phyloP scores from a whole-genome alignment of 2,113 vertebrate genomes.

The Pituophis catenifer region DNA sequence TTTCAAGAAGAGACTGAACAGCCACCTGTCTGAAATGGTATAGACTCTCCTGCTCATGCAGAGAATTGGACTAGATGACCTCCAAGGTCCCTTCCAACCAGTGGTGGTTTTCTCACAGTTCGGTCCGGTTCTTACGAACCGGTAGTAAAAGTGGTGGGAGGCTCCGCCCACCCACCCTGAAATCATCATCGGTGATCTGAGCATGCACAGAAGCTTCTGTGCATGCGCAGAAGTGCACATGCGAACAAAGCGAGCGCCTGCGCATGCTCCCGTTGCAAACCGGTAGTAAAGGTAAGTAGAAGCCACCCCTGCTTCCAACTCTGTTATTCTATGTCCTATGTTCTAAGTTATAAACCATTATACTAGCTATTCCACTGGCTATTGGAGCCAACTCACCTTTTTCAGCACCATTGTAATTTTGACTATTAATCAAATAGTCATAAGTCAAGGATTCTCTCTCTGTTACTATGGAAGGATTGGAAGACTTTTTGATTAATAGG shows the following conservation, averaged over 20 bases:
- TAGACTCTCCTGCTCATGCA: background rate
- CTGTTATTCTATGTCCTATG: background rate
- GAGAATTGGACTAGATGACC: background rate
- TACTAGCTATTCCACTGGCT: slow-evolving; percentile 27
- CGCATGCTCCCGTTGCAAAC: too few relatives aligned
- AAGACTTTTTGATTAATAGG: background rate
- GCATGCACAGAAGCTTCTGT: too few relatives aligned
- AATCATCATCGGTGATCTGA: too few relatives aligned
- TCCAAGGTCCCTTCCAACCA: background rate
- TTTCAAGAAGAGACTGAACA: background rate
- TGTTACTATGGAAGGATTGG: background rate
- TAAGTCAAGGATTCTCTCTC: background rate
- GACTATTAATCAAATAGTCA: background rate
- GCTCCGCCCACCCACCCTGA: too few relatives aligned
- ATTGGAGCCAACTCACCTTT: slow-evolving; percentile 35
- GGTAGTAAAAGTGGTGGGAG: too few relatives aligned
- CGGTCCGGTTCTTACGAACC: too few relatives aligned
- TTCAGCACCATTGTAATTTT: background rate
- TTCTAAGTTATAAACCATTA: slow-evolving; percentile 34
- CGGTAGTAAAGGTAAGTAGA: too few relatives aligned
- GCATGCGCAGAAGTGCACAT: too few relatives aligned
- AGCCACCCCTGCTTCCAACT: background rate
- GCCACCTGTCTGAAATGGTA: background rate
- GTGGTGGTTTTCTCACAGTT: too few relatives aligned
- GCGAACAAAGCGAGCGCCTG: too few relatives aligned